Conservation (phyloP, 2,797 vertebrate species). For the Lindbergichthys nudifrons region DNA sequence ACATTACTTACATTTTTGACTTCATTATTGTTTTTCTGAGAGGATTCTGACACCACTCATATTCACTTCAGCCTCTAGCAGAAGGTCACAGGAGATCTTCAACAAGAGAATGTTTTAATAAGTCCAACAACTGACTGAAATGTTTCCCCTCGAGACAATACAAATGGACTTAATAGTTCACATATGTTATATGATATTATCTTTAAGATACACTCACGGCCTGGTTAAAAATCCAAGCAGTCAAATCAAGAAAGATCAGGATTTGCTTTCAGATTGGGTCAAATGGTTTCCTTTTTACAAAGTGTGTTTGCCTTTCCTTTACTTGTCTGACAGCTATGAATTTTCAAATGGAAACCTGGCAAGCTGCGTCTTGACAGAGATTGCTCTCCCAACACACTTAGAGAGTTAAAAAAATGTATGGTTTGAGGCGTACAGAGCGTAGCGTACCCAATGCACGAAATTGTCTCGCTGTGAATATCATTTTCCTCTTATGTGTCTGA, state of each 20-base stretch:
- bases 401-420: constrained; percentile 42
- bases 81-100: constrained; percentile 65
- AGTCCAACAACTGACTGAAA: constrained; percentile 76
- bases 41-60: constrained; percentile 63
- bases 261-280: constrained; percentile 73
- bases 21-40: constrained; percentile 47
- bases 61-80: constrained; percentile 39
- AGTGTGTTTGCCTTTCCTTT: constrained; percentile 75
- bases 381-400: constrained; percentile 62
- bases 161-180: constrained; percentile 67
- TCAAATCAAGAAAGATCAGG: constrained; percentile 58
- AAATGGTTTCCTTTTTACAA: constrained; percentile 69
- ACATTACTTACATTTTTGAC: constrained; percentile 46
- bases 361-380: constrained; percentile 80
- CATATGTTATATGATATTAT: constrained; percentile 63
- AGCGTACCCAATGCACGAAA: constrained; percentile 23
- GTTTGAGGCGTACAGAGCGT: constrained; percentile 29
- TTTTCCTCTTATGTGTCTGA: constrained; percentile 56
- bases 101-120: constrained; percentile 76
- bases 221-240: constrained; percentile 42
- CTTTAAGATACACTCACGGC: constrained; percentile 36
- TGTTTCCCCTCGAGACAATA: constrained; percentile 62
- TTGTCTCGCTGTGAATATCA: constrained; percentile 45
- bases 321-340: constrained; percentile 79
- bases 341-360: constrained; percentile 82